phyloP scores from a whole-genome alignment of 1,140 invertebrate genomes.

The Ptiloglossa arizonensis region DNA sequence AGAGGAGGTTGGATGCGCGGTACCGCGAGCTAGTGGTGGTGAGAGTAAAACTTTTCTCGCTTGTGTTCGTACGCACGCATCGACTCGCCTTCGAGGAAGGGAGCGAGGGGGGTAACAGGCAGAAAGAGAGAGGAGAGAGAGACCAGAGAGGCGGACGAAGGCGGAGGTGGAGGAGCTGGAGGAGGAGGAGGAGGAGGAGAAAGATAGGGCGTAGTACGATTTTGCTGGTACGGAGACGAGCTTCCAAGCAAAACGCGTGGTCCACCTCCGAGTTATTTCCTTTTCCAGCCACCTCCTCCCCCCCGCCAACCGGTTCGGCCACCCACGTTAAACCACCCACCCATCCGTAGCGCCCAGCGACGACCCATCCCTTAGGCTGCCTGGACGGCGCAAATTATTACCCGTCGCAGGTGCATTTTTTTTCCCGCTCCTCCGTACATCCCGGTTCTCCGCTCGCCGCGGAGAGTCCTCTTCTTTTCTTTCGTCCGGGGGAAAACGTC shows the following conservation, averaged over 20 bases:
- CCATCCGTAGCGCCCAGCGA: constrained; percentile 4
- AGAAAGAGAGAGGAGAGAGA: constrained; percentile 44
- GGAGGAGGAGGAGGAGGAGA: constrained; percentile 55
- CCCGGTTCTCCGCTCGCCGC: constrained; percentile 29
- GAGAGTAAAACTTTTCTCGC: constrained; percentile 81
- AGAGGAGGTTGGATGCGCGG: constrained; percentile 64
- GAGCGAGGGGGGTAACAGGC: constrained; percentile 22
- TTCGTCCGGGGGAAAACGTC: constrained; percentile 41
- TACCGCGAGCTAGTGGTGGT: constrained; percentile 68
- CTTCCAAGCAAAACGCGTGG: constrained; percentile 75
- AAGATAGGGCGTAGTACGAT: constrained; percentile 68
- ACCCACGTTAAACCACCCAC: too few species aligned
- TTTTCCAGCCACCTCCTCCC: constrained; percentile 68
- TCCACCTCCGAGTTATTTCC: constrained; percentile 78
- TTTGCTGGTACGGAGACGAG: constrained; percentile 75
- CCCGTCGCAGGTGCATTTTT: constrained; percentile 79
- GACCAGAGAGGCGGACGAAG: constrained; percentile 35
- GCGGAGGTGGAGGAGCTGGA: background rate
- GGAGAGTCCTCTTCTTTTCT: constrained; percentile 30
- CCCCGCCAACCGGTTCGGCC: too few species aligned
- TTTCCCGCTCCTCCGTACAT: constrained; percentile 53
- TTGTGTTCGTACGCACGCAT: constrained; percentile 78
- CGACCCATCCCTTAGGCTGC: constrained; percentile 55
- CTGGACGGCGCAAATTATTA: constrained; percentile 78
- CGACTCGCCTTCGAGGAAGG: constrained; percentile 72